Percentiles rank a stretch among this genome's conserved stretches.
These are phyloP conservation scores for Mythimna albipuncta DNA, from an alignment of 2,888 invertebrate genomes.

Conservation along the genomic window DNA sequence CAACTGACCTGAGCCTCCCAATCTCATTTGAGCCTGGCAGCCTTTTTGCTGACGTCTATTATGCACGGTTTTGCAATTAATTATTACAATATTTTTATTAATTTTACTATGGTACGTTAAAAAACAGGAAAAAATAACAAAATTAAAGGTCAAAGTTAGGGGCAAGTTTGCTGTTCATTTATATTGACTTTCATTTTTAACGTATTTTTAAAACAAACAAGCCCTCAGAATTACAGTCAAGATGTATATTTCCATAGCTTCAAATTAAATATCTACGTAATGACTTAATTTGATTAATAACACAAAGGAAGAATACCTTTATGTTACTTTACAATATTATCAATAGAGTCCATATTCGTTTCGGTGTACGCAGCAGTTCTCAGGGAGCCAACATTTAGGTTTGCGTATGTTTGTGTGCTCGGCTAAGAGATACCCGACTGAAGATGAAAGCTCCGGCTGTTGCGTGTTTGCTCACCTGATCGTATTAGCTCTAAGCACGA, in stretches of 20 bases:
- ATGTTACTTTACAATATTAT: constrained; percentile 2
- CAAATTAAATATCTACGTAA: neutral
- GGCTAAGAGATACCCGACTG: constrained; percentile 83
- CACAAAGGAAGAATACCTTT: neutral
- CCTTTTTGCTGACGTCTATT: too few species aligned
- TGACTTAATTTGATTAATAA: neutral
- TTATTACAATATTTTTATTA: neutral
- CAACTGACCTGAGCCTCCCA: too few species aligned
- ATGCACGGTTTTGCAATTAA: neutral
- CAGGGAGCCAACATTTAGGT: constrained; percentile 57
- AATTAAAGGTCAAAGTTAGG: neutral
- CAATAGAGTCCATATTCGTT: constrained; percentile 48
- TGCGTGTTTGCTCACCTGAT: constrained; percentile 89
- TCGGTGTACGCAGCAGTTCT: constrained; percentile 53
- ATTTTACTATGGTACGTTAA: neutral
- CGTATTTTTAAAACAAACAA: neutral
- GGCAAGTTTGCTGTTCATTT: neutral
- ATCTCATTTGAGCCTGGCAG: too few species aligned
- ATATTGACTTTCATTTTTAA: neutral
- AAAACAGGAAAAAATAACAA: too few species aligned
- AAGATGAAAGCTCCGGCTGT: constrained; percentile 88
- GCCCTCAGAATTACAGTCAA: neutral
- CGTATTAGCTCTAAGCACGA: constrained; percentile 88
- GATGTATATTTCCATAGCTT: neutral
- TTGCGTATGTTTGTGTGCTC: constrained; percentile 65